Base-by-base conservation (phyloP, 2,888 invertebrate species). In the Julus scandinavius region DNA sequence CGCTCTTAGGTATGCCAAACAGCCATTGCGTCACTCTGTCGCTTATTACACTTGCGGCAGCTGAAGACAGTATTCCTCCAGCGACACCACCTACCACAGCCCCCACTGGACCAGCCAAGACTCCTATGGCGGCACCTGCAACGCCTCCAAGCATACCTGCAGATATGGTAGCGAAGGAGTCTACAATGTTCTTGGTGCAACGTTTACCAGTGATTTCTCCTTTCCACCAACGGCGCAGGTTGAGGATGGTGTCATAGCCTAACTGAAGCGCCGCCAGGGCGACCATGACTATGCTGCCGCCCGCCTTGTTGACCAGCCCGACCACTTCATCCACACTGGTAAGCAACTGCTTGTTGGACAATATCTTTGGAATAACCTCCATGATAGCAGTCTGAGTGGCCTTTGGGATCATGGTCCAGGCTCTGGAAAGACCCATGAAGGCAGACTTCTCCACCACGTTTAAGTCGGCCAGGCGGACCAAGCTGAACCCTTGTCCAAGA, bases 271-370 rank as follows among this genome's bases (percentile, higher is more conserved):
- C 87, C 9, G 87, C 87, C n/a, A 86, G 38, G 2, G 20, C 72
- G 9, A 83, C 50, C 83, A 86, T 63, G 38, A 87, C 87, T 7
- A 87, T 63, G 54, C 63, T 80, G 63, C 38, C 86, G 17, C 83
- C 83, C 7, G 86, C 29, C 40, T 40, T 63, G 41, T 86, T 40
- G 6, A 87, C 83, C n/a, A 87, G 6, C 7, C 87, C 84, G 5
- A 86, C 86, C n/a, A 87, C 87, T 9, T 87, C 40, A 11, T 63
- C 72, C 80, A 87, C 86, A 41, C 6, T 17, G 58, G 38, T 63
- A 38, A 87, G n/a, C 38, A 80, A 17, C 63, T 87, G 85, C 63
- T 63, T 63, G n/a, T 63, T 87, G 38, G 87, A 63, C 3, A 54
- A 20, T 20, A 87, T 87, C 20, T 87, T 87, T n/a, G 87, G 87